Base-by-base conservation (phyloP, 2,113 vertebrate genomes). In the Poeciliopsis retropinna region DNA sequence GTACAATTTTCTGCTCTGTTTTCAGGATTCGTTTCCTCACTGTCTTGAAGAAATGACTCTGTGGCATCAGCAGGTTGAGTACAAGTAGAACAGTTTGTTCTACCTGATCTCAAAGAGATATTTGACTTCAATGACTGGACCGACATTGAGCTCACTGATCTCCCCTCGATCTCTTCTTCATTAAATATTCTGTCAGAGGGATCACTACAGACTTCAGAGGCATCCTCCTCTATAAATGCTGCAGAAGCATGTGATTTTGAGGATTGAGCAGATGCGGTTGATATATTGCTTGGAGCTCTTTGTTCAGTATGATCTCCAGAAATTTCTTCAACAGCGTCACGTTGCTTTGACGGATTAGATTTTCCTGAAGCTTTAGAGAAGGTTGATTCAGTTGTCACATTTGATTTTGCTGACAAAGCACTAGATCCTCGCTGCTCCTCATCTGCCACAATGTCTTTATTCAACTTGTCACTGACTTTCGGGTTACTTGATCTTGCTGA, bases 291-390 rank as follows among this genome's bases (percentile, higher is more conserved):
- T 41, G 51, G 39, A 14, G 80, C 51, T 82, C 73, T 54, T 32
- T 47, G 77, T 80, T 74, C 67, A 72, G 61, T 66, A 72, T 6
- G 34, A 25, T 61, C 68, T n/a, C 41, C 54, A 66, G 60, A 39
- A 27, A 54, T 76, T 60, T 63, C 25, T 3, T 88, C 86, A 67
- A 17, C 66, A 62, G 15, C 81, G 31, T 90, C 84, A 14, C 64
- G 54, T 13, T 85, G 83, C 17, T 22, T 71, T 6, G 83, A 79
- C 14, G 34, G 83, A 7, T 70, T 85, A 10, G 82, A 83, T 76
- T 72, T 91, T 22, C 86, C 91, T 67, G 88, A 87, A 70, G 72
- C 29, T 31, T 76, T 89, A 75, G 86, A 91, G n/a, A 14, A 19
- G 22, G 22, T 31, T 71, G 88, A 90, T 75, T 74, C 76, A 0